Conservation (phyloP, 2,797 vertebrate species). For the Rhynchonycteris naso region DNA sequence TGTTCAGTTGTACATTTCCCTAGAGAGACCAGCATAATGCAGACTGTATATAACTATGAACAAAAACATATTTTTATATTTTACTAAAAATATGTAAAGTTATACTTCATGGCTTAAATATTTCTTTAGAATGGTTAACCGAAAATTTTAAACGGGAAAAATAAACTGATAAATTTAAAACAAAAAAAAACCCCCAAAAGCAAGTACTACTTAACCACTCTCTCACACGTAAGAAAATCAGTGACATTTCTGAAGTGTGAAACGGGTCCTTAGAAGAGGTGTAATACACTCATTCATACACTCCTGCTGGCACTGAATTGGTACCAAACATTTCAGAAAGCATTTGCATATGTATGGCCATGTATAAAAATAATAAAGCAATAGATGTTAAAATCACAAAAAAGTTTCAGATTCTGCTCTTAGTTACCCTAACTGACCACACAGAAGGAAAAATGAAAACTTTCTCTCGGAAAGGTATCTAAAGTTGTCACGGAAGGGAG, state of each 20-base stretch:
- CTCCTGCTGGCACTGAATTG: not conserved
- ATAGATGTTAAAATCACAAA: not conserved
- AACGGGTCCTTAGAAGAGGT: not conserved
- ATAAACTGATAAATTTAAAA: slow-evolving; percentile 23
- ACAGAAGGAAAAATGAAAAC: not conserved
- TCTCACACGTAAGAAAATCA: not conserved
- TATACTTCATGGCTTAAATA: slow-evolving; percentile 9
- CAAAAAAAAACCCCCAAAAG: not conserved
- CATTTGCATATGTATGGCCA: not conserved
- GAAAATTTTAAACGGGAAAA: slow-evolving; percentile 46
- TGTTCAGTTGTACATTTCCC: slow-evolving; percentile 25
- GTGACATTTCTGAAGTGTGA: not conserved
- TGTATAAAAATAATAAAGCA: not conserved
- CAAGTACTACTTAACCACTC: not conserved
- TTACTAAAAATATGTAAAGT: slow-evolving; percentile 6
- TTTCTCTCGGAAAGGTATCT: not conserved
- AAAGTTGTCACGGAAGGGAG: not conserved
- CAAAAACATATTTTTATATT: not conserved
- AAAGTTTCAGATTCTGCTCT: slow-evolving; percentile 13
- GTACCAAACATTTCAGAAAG: slow-evolving; percentile 5
- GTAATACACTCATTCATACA: not conserved
- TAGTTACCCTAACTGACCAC: not conserved
- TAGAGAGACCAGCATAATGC: not conserved
- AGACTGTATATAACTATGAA: not conserved
- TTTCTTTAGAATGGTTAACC: not conserved